These are phyloP conservation scores for Strigops habroptila DNA, from an alignment of 2,113 vertebrate genomes.

Conservation along the genomic window DNA sequence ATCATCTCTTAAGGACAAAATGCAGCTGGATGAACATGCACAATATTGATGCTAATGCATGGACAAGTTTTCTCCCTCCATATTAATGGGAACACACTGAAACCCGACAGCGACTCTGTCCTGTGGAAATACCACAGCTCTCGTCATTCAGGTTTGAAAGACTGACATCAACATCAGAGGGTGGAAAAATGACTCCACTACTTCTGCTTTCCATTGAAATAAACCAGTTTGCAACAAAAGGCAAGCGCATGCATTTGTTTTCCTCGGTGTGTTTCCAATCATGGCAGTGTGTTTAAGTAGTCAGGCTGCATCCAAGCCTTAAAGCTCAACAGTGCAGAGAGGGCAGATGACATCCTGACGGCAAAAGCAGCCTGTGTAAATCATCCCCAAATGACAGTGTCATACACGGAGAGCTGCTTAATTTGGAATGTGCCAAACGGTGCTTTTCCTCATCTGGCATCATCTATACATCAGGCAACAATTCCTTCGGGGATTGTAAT, in stretches of 20 bases:
- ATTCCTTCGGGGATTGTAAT: constrained; percentile 42
- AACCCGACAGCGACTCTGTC: not conserved
- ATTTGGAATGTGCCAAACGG: constrained; percentile 60
- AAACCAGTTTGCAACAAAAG: constrained; percentile 22
- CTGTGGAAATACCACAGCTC: constrained; percentile 16
- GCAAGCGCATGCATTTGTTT: constrained; percentile 14
- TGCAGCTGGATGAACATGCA: not conserved
- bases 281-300: constrained; percentile 50
- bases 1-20: not conserved
- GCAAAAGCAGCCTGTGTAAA: constrained; percentile 40
- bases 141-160: constrained; percentile 30
- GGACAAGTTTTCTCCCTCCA: not conserved
- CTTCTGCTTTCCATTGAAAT: constrained; percentile 47
- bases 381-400: constrained; percentile 58
- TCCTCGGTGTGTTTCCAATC: constrained; percentile 46
- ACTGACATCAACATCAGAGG: constrained; percentile 3
- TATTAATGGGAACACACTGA: not conserved
- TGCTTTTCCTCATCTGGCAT: constrained; percentile 58
- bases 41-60: not conserved
- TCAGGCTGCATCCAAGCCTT: constrained; percentile 44
- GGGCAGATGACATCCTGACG: constrained; percentile 54
- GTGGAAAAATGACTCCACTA: not conserved
- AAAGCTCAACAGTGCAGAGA: constrained; percentile 14
- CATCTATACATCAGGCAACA: constrained; percentile 34
- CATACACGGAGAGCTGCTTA: constrained; percentile 8